A percentile compares a stretch with the other conserved stretches of the same genome.
Evolutionary conservation across 2,888 invertebrate genomes (phyloP).

Genomic region (Archips xylosteana): DNA sequence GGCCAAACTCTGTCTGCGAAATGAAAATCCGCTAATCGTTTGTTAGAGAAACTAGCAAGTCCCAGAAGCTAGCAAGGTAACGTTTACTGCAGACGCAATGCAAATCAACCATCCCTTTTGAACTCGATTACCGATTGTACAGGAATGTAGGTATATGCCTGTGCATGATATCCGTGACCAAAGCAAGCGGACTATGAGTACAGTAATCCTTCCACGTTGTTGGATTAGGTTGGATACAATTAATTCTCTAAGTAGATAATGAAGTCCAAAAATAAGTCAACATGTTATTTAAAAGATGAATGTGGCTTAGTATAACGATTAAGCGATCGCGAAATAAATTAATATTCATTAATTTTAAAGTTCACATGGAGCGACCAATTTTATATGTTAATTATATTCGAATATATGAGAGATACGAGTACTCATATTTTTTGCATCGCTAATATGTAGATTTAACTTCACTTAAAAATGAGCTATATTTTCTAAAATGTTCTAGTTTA

Average conservation of each 20-base stretch:
- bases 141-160: too few relatives aligned
- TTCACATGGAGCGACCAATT: conserved; percentile 5
- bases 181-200: neutral
- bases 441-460: neutral
- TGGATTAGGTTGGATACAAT: neutral
- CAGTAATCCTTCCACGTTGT: neutral
- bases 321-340: conserved; percentile 11
- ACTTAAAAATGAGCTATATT: neutral
- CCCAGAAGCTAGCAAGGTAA: too few relatives aligned
- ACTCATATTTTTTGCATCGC: neutral
- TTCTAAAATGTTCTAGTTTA: neutral
- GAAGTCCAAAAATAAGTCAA: neutral
- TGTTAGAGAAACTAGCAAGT: too few relatives aligned
- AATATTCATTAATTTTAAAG: conserved; percentile 10
- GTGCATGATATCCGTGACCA: too few relatives aligned
- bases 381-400: conserved; percentile 1
- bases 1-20: too few relatives aligned
- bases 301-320: neutral
- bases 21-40: too few relatives aligned
- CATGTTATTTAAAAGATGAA: conserved; percentile 11
- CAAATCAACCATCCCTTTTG: too few relatives aligned
- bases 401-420: neutral
- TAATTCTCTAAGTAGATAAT: neutral
- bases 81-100: too few relatives aligned
- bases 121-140: too few relatives aligned